A percentile compares a stretch with the other conserved stretches of the same genome.
Conservation (phyloP, 2,888 invertebrate genomes). For the Ariolimax columbianus region DNA sequence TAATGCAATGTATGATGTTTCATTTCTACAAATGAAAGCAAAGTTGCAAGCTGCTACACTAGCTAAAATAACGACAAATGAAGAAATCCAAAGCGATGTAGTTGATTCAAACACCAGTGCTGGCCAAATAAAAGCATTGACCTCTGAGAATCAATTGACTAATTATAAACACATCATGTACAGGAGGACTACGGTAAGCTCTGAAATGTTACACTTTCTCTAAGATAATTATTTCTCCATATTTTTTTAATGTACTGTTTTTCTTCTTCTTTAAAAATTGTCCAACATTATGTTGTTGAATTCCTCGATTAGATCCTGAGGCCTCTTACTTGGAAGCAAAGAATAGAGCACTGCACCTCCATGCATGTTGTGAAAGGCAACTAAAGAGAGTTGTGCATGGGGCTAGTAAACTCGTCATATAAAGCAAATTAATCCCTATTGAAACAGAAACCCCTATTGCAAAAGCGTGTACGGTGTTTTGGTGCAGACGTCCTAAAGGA, state of each 20-base stretch:
- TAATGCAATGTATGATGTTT: slow-evolving; percentile 57
- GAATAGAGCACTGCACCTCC: no score
- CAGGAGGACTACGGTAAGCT: neutral
- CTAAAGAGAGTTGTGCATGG: no score
- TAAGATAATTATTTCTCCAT: neutral
- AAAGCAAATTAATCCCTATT: no score
- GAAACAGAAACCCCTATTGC: no score
- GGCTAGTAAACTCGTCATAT: no score
- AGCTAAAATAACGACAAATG: neutral
- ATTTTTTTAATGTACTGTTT: neutral
- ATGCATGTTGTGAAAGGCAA: no score
- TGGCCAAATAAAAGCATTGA: neutral
- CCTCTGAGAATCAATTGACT: neutral
- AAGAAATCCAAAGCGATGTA: neutral
- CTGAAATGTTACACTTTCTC: neutral
- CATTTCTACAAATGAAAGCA: slow-evolving; percentile 41
- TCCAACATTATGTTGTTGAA: no score
- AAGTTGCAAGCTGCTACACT: slow-evolving; percentile 5
- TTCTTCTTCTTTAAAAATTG: neutral
- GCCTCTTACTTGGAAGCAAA: no score
- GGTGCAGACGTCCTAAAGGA: no score
- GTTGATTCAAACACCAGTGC: neutral
- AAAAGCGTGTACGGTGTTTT: no score
- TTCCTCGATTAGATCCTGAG: no score
- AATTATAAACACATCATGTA: neutral